phyloP scores from a whole-genome alignment of 2,888 invertebrate species.

The Trilocha varians region DNA sequence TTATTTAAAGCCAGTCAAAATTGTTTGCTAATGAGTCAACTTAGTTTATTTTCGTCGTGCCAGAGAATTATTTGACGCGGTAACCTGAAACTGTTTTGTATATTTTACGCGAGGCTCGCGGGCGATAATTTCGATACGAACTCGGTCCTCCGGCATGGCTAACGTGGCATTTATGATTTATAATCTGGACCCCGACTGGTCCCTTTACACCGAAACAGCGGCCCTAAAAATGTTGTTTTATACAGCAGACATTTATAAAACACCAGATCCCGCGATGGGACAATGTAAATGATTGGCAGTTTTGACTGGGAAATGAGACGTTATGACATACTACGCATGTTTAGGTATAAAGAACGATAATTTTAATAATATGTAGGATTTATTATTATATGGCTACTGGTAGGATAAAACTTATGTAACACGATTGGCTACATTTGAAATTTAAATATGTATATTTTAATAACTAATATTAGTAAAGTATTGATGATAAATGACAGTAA shows the following conservation, averaged over 20 bases:
- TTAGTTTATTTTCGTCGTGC: constrained; percentile 43
- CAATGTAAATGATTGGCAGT: constrained; percentile 34
- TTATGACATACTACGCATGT: constrained; percentile 3
- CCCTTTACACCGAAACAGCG: constrained; percentile 57
- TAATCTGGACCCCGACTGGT: constrained; percentile 61
- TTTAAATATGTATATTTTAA: too few relatives aligned
- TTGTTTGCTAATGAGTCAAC: constrained; percentile 40
- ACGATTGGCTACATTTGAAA: too few relatives aligned
- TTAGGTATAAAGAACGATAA: neutral
- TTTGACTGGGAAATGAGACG: neutral
- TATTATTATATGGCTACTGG: too few relatives aligned
- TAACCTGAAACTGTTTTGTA: constrained; percentile 66
- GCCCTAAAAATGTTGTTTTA: constrained; percentile 37
- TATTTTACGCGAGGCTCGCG: constrained; percentile 53
- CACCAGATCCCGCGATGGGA: constrained; percentile 44
- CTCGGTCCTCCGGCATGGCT: constrained; percentile 39
- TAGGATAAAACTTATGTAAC: too few relatives aligned
- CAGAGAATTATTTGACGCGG: constrained; percentile 56
- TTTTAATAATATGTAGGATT: too few relatives aligned
- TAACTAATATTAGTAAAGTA: too few relatives aligned
- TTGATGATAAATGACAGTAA: too few relatives aligned
- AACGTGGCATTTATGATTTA: constrained; percentile 70
- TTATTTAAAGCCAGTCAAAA: neutral
- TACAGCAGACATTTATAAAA: constrained; percentile 31
- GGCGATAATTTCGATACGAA: constrained; percentile 64